Evolutionary conservation across 2,113 vertebrate species (phyloP).

Genomic region (Carollia perspicillata): DNA sequence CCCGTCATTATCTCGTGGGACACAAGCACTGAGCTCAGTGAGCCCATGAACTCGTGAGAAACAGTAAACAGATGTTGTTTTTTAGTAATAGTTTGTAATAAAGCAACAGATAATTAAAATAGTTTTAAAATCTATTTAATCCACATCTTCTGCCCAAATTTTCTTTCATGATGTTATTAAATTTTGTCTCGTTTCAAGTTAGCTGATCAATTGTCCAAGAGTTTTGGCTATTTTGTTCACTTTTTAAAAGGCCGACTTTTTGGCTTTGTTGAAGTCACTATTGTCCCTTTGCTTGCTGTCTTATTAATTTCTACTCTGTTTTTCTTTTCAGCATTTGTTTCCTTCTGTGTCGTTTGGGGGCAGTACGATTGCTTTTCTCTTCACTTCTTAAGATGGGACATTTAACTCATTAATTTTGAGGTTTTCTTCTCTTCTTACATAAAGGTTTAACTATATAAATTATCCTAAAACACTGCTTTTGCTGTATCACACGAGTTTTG

Average conservation of each 20-base stretch:
- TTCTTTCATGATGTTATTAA: neutral
- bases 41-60: neutral
- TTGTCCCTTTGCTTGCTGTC: neutral
- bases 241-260: neutral
- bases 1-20: neutral
- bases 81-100: neutral
- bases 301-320: neutral
- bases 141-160: neutral
- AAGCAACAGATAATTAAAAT: neutral
- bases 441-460: neutral
- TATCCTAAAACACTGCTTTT: neutral
- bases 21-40: neutral
- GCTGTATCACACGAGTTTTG: neutral
- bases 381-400: neutral
- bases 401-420: neutral
- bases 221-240: neutral
- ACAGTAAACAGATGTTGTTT: neutral
- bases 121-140: neutral
- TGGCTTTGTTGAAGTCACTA: neutral
- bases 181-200: neutral
- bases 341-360: neutral
- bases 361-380: neutral
- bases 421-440: neutral
- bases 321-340: neutral
- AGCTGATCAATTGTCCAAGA: neutral